Conservation (phyloP, 2,797 vertebrate genomes). For the Iguana delicatissima region DNA sequence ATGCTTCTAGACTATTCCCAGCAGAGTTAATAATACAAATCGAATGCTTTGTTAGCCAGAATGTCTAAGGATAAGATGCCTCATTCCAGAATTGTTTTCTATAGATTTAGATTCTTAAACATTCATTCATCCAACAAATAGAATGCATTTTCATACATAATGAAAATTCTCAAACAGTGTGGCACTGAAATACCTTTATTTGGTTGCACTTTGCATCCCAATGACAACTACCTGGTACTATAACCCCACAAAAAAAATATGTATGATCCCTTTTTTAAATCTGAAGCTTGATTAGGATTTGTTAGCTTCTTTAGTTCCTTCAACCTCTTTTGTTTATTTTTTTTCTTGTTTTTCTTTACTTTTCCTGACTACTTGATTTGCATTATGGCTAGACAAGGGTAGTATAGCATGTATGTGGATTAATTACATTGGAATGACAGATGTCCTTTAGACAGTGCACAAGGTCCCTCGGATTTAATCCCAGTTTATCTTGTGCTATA, state of each 20-base stretch:
- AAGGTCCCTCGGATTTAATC: neutral
- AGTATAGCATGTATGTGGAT: neutral
- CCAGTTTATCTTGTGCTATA: too few relatives aligned
- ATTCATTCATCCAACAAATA: slow-evolving; percentile 7
- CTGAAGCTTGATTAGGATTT: neutral
- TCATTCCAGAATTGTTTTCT: neutral
- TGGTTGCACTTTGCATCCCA: neutral
- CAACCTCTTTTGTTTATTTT: too few relatives aligned
- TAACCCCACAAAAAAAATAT: neutral
- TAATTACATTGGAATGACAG: neutral
- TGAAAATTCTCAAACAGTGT: slow-evolving; percentile 12
- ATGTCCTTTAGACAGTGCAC: neutral
- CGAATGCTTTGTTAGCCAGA: neutral
- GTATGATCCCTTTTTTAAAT: neutral
- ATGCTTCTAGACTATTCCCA: slow-evolving; percentile 37
- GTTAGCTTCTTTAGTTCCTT: neutral
- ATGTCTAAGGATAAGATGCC: neutral
- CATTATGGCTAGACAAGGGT: neutral
- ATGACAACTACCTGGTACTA: neutral
- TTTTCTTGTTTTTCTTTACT: neutral
- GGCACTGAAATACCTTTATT: neutral
- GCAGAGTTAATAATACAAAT: slow-evolving; percentile 34
- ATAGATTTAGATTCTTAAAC: neutral
- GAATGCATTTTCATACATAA: slow-evolving; percentile 3
- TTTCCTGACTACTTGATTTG: neutral